phyloP scores from a whole-genome alignment of 2,797 vertebrate species.

The Pelochelys cantorii region DNA sequence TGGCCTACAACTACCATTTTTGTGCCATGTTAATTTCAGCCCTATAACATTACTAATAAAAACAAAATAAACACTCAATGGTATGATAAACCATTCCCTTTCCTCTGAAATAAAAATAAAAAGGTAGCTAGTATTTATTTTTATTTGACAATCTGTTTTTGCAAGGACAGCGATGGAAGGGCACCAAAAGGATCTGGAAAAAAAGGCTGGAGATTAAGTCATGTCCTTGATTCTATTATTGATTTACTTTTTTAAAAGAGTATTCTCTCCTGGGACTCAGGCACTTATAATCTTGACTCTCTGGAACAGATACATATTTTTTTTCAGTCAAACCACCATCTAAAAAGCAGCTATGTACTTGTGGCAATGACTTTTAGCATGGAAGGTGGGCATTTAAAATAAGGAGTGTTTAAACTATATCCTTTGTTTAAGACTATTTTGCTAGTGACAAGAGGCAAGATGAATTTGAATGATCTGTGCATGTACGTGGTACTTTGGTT shows the following conservation, averaged over 20 bases:
- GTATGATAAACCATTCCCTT: background rate
- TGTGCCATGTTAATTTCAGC: background rate
- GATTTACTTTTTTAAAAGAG: fast-evolving
- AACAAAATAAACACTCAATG: background rate
- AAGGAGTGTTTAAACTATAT: background rate
- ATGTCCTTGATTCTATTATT: background rate
- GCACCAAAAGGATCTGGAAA: background rate
- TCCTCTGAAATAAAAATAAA: background rate
- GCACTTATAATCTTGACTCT: background rate
- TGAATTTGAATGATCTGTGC: background rate
- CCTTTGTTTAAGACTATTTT: background rate
- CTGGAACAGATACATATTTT: background rate
- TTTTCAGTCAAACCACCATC: background rate
- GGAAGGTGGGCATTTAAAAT: background rate
- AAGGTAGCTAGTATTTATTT: background rate
- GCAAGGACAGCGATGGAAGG: background rate
- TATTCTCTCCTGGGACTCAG: background rate
- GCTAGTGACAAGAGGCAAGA: background rate
- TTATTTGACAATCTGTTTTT: background rate
- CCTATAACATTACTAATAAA: background rate
- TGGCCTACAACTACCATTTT: background rate
- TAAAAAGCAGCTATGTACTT: background rate
- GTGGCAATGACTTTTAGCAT: background rate
- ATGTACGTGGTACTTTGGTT: background rate
- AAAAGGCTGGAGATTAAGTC: background rate